Base-by-base conservation (phyloP, 2,113 vertebrate genomes). In the Platichthys stellatus region DNA sequence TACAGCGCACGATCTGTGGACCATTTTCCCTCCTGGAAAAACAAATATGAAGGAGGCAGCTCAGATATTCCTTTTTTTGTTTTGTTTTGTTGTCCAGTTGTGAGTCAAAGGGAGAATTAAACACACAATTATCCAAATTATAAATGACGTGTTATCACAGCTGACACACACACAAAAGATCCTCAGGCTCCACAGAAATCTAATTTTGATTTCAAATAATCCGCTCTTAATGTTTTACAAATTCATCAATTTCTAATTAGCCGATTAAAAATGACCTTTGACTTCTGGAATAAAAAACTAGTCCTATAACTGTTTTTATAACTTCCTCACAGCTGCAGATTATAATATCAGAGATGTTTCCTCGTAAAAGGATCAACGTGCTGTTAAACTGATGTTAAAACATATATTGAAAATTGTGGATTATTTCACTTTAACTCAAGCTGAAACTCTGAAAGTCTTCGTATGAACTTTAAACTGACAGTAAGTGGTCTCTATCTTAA, bases 1-100 rank as follows among this genome's bases (percentile, higher is more conserved):
- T 95, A 82, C 70, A 94, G 95, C 91, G 95, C 94, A 92, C 95
- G 94, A 96, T 95, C 94, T 20, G 91, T 95, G 90, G 85, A 93
- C 95, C 92, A 94, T 95, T 95, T 57, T 92, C 91, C 87, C 84
- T 91, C 87, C 87, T 91, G 26, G n/a, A 82, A 83, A 23, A 83
- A 70, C 83, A 90, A 80, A 94, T 91, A 94, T 92, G 92, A 89
- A 88, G 91, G 59, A 70, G 62, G 47, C 83, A 47, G 51, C 49
- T 1, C 63, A 12, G 9, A 20, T 2, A 43, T 74, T 8, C 26
- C 2, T 62, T 74, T 61, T 43, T 69, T 66, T 21, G 13, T 64
- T 80, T 60, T 61, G 63, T 49, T 28, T 35, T 76, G 49, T 61
- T 56, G 63, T 72, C 56, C 61, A 61, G 63, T 56, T 66, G 61